A percentile compares a stretch with the other conserved stretches of the same genome.
Conservation (phyloP, 2,797 vertebrate species). For the Pseudochirops cupreus region DNA sequence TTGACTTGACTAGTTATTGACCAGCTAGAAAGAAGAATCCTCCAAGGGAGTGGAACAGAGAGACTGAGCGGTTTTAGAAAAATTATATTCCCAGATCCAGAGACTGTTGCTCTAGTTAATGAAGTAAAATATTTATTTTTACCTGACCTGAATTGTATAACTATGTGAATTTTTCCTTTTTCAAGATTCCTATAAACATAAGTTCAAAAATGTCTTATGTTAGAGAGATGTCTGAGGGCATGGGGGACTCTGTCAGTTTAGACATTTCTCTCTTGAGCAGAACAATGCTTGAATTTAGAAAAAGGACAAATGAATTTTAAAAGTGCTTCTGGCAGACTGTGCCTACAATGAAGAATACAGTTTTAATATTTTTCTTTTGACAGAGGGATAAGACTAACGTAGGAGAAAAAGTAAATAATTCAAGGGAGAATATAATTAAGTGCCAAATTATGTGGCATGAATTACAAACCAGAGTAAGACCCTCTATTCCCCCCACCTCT, state of each 20-base stretch:
- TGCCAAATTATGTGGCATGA: neutral
- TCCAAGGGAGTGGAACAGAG: neutral
- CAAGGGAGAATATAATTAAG: neutral
- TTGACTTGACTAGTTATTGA: neutral
- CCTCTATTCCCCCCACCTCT: neutral
- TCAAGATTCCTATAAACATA: neutral
- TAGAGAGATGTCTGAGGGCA: neutral
- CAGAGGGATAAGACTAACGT: neutral
- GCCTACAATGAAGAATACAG: neutral
- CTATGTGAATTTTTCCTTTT: neutral
- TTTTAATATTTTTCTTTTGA: neutral
- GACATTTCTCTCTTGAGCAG: neutral
- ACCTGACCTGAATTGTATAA: neutral
- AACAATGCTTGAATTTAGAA: slow-evolving; percentile 3
- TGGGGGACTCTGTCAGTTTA: neutral
- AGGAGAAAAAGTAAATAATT: neutral
- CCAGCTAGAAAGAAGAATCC: neutral
- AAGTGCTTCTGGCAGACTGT: neutral
- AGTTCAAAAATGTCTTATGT: neutral
- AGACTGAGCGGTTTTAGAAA: neutral
- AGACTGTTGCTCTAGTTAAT: neutral
- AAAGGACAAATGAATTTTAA: neutral
- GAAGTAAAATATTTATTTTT: neutral
- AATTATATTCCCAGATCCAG: neutral
- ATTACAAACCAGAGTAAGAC: neutral